A percentile compares a stretch with the other conserved stretches of the same genome.
Conservation (phyloP, 2,888 invertebrate genomes). For the Caenorhabditis japonica region DNA sequence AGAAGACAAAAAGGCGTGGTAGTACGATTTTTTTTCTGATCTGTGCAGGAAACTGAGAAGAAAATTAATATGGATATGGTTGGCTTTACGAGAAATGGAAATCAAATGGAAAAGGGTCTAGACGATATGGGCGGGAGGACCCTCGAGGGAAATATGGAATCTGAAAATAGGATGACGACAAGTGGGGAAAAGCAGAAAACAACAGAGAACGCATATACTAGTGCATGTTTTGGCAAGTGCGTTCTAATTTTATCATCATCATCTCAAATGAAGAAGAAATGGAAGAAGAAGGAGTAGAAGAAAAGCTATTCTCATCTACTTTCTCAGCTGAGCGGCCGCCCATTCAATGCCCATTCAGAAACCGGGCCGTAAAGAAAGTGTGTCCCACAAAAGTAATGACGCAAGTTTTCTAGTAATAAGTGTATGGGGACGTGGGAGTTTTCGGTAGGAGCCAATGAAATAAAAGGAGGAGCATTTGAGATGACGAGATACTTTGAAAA, state of each 20-base stretch:
- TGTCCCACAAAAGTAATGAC: conserved; percentile 28
- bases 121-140: too few species aligned
- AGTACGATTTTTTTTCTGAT: too few species aligned
- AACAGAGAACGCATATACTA: conserved; percentile 6
- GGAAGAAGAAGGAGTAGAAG: too few species aligned
- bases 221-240: conserved; percentile 10
- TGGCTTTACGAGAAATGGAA: too few species aligned
- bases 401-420: conserved; percentile 42
- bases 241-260: conserved; percentile 36
- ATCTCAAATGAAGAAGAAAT: too few species aligned
- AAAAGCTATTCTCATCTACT: not conserved
- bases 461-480: conserved; percentile 26
- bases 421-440: conserved; percentile 42
- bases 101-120: too few species aligned
- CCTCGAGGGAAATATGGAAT: too few species aligned
- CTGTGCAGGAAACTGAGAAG: too few species aligned
- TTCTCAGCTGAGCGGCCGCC: not conserved
- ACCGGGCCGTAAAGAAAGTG: conserved; percentile 17
- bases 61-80: too few species aligned
- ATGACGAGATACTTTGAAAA: conserved; percentile 16
- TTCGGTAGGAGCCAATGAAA: conserved; percentile 2
- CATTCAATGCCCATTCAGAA: conserved; percentile 12
- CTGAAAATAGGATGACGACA: too few species aligned
- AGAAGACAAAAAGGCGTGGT: conserved; percentile 11
- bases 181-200: conserved; percentile 6